A percentile compares a stretch with the other conserved stretches of the same genome.
Conservation (phyloP, 2,113 vertebrate species). For the Sinocyclocheilus anshuiensis region DNA sequence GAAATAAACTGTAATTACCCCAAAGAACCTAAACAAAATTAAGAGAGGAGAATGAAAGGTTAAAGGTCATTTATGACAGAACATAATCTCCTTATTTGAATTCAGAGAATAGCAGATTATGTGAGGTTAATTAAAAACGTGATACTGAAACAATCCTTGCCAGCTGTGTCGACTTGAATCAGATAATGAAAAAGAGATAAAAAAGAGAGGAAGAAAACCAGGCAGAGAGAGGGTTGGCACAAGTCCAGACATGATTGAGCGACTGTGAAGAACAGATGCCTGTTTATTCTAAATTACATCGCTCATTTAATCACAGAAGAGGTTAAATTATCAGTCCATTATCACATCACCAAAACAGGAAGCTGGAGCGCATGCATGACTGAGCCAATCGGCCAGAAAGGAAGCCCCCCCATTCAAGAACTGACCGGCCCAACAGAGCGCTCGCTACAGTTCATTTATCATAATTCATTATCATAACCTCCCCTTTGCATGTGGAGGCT, state of each 20-base stretch:
- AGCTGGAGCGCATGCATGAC: slow-evolving; percentile 2
- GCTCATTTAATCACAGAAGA: slow-evolving; percentile 33
- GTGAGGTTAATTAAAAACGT: slow-evolving; percentile 23
- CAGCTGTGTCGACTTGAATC: slow-evolving; percentile 6
- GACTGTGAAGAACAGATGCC: background rate
- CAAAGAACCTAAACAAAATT: background rate
- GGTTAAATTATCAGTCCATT: slow-evolving; percentile 27
- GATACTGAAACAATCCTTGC: background rate
- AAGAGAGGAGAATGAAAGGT: background rate
- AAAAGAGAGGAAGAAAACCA: background rate
- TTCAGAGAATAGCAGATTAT: background rate
- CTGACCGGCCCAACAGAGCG: background rate
- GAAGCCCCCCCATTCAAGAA: background rate
- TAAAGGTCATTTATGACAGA: background rate
- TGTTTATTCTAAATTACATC: slow-evolving; percentile 31
- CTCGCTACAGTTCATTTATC: background rate
- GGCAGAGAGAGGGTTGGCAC: background rate
- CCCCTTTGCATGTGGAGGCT: background rate
- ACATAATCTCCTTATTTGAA: background rate
- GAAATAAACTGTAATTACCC: background rate
- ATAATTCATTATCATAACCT: background rate
- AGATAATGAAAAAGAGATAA: background rate
- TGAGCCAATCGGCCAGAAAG: slow-evolving; percentile 18
- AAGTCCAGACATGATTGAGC: background rate
- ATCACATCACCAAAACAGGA: slow-evolving; percentile 43